A percentile compares a stretch with the other conserved stretches of the same genome.
phyloP scores from a whole-genome alignment of 2,888 invertebrate species.

The Macroteleia sp. region DNA sequence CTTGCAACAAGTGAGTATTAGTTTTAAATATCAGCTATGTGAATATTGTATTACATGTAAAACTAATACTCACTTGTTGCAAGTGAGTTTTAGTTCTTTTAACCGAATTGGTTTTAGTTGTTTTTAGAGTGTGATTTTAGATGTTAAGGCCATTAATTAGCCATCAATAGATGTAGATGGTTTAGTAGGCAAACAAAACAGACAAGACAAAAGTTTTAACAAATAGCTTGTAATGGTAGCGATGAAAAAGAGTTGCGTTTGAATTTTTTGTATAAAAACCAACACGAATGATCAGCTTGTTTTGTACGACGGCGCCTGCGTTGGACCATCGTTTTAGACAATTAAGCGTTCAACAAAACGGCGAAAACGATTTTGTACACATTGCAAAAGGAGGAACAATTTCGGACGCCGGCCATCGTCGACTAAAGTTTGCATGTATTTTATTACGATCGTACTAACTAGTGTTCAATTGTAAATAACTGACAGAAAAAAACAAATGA shows the following conservation, averaged over 20 bases:
- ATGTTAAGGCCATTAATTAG: slow-evolving; percentile 56
- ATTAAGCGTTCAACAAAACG: slow-evolving; percentile 13
- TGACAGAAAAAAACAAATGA: slow-evolving; percentile 13
- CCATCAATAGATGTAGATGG: slow-evolving; percentile 49
- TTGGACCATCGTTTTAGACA: slow-evolving; percentile 21
- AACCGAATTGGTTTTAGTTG: no score
- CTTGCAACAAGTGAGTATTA: no score
- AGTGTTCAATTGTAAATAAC: slow-evolving; percentile 61
- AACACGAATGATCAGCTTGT: slow-evolving; percentile 8
- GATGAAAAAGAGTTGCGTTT: slow-evolving; percentile 25
- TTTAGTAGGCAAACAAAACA: slow-evolving; percentile 27
- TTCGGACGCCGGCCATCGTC: no score
- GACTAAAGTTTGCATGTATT: slow-evolving; percentile 56
- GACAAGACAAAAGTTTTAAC: slow-evolving; percentile 20
- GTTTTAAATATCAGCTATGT: no score
- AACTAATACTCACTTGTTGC: no score
- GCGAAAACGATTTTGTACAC: slow-evolving; percentile 42
- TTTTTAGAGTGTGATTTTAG: no score
- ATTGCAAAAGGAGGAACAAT: no score
- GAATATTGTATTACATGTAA: no score
- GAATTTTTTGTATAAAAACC: slow-evolving; percentile 39
- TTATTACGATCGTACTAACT: slow-evolving; percentile 58
- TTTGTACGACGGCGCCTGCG: slow-evolving; percentile 40
- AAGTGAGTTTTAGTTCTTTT: no score
- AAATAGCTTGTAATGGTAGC: slow-evolving; percentile 29